phyloP scores from a whole-genome alignment of 2,888 invertebrate species.

The Drosophila pseudotakahashii region DNA sequence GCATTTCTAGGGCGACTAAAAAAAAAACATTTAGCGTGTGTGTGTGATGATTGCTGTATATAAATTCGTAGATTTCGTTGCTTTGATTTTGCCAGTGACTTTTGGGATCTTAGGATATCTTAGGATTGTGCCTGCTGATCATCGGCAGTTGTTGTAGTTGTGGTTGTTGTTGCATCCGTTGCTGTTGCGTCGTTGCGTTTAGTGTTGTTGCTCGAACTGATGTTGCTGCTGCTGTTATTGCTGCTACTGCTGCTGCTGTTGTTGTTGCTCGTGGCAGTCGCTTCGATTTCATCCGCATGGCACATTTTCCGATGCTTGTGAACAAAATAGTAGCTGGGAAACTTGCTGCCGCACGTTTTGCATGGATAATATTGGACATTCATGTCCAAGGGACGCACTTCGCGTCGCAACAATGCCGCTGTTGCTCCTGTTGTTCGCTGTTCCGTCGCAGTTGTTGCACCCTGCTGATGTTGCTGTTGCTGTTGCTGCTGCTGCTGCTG shows the following conservation, averaged over 20 bases:
- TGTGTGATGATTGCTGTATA: slow-evolving; percentile 19
- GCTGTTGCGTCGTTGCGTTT: slow-evolving; percentile 21
- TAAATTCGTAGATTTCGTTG: slow-evolving; percentile 66
- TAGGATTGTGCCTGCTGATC: slow-evolving; percentile 12
- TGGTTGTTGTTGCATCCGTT: slow-evolving; percentile 3
- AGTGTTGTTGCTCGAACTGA: slow-evolving; percentile 16
- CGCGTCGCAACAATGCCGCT: slow-evolving; percentile 84
- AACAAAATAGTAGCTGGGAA: slow-evolving; percentile 96
- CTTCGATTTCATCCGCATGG: slow-evolving; percentile 86
- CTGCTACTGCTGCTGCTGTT: slow-evolving; percentile 9
- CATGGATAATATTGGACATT: slow-evolving; percentile 96
- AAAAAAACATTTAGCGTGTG: slow-evolving; percentile 48
- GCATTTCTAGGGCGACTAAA: slow-evolving; percentile 43
- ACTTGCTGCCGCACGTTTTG: slow-evolving; percentile 95
- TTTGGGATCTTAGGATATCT: neutral
- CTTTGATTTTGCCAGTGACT: slow-evolving; percentile 11
- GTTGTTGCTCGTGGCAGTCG: slow-evolving; percentile 38
- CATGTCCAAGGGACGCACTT: slow-evolving; percentile 89
- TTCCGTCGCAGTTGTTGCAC: too few relatives aligned
- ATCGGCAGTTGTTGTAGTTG: slow-evolving; percentile 9
- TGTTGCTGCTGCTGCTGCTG: neutral
- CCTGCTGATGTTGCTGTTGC: neutral
- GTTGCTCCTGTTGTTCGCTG: neutral
- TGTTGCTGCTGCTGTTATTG: slow-evolving; percentile 29
- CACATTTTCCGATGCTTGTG: slow-evolving; percentile 95